These are phyloP conservation scores for Oedothorax gibbosus DNA, from an alignment of 1,140 invertebrate species.

Conservation along the genomic window DNA sequence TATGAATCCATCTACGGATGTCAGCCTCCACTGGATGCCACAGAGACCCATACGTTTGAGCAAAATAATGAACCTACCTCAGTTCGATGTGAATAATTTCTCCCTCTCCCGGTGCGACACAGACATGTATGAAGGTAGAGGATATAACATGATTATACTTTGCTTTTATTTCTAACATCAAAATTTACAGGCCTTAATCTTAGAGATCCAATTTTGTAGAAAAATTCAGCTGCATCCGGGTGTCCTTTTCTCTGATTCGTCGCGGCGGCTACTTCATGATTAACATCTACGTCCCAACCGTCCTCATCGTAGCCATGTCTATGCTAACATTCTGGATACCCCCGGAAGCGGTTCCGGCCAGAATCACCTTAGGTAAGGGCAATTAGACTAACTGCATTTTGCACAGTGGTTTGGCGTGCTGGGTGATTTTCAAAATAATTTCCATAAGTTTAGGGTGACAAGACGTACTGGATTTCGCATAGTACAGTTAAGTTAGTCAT, in stretches of 20 bases:
- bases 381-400: too few relatives aligned
- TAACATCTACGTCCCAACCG: slow-evolving; percentile 66
- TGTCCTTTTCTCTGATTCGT: slow-evolving; percentile 51
- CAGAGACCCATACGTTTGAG: neutral
- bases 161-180: too few relatives aligned
- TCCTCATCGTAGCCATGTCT: slow-evolving; percentile 66
- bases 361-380: slow-evolving; percentile 55
- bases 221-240: slow-evolving; percentile 22
- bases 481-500: too few relatives aligned
- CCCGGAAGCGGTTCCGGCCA: slow-evolving; percentile 65
- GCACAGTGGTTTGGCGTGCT: too few relatives aligned
- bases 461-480: too few relatives aligned
- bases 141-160: too few relatives aligned
- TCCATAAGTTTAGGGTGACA: too few relatives aligned
- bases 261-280: slow-evolving; percentile 66
- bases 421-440: too few relatives aligned
- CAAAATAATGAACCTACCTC: neutral
- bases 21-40: neutral
- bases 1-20: slow-evolving; percentile 23
- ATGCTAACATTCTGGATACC: slow-evolving; percentile 68
- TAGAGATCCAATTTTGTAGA: too few relatives aligned
- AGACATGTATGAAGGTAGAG: slow-evolving; percentile 20
- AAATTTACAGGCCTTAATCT: too few relatives aligned
- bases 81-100: slow-evolving; percentile 22
- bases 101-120: neutral